Base-by-base conservation (phyloP, 2,113 vertebrate species). In the Hylia prasina region DNA sequence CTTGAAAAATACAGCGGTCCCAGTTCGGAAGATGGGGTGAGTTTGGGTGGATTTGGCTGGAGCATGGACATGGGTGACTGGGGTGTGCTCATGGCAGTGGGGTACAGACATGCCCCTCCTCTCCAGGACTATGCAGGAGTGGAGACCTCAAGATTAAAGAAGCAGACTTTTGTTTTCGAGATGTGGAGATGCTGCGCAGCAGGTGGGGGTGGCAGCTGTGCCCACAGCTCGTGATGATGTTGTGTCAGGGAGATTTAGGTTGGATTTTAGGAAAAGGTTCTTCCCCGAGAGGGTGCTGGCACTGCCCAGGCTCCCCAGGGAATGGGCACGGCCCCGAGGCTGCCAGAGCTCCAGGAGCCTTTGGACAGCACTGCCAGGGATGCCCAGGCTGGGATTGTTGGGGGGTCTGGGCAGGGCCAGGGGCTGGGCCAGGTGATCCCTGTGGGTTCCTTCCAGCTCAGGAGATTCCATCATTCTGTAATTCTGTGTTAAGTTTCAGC, bases 21-120 rank as follows among this genome's bases (percentile, higher is more conserved):
- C 40, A 11, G 60, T 82, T 63, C 6, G 25, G 77, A 91, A 42
- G 78, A 64, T 8, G 24, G 90, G 85, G 85, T 87, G 85, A 91
- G 93, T 92, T 93, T 90, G 85, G 78, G 70, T 79, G 48, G 64
- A 7, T 63, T n/a, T 89, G 90, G n/a, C 77, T 93, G 72, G 19
- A 54, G 81, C 42, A 7, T 20, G 64, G 72, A 31, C 20, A 1
- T 5, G 68, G 58, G 58, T 65, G 30, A 39, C 66, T 75, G 86
- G 71, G 57, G 2, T 57, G 44, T 47, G 72, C 35, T 82, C 20
- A 0, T 51, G 76, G 30, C 47, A 28, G 35, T 31, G 60, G 60
- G 56, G 57, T 30, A 40, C 45, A 48, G 31, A 21, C 7, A 0
- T 50, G 18, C 28, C 30, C 31, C 15, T 17, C 39, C 11, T 53